These are phyloP conservation scores for Drosophila affinis DNA, from an alignment of 2,888 invertebrate genomes.

Conservation along the genomic window DNA sequence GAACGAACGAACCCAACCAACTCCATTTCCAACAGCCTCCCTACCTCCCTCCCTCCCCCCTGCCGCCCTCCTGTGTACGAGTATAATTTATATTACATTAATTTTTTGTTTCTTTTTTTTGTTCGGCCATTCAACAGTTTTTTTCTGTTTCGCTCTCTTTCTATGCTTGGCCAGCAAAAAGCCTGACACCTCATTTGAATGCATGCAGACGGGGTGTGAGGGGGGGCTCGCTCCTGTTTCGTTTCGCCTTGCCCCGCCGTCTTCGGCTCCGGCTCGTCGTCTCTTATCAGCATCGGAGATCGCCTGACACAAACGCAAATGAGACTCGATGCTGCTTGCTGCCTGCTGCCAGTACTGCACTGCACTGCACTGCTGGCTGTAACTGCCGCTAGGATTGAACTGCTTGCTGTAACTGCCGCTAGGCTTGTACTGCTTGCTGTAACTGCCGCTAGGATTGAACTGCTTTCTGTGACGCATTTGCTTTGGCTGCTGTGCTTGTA, in stretches of 20 bases:
- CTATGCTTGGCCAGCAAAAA: conserved; percentile 17
- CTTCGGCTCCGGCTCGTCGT: background rate
- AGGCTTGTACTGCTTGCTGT: background rate
- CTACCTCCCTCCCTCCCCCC: no score
- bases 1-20: conserved; percentile 1
- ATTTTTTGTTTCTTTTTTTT: conserved; percentile 7
- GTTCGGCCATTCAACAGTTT: conserved; percentile 1
- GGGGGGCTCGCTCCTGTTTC: conserved; percentile 9
- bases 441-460: background rate
- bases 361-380: no score
- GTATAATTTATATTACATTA: conserved; percentile 52
- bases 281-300: conserved; percentile 39
- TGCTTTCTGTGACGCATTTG: no score
- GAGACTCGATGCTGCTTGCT: background rate
- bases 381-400: background rate
- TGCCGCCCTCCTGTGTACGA: conserved; percentile 6
- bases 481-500: no score
- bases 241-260: background rate
- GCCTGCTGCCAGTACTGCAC: no score
- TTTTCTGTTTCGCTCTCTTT: background rate
- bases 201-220: background rate
- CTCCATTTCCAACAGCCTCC: conserved; percentile 3
- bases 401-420: background rate
- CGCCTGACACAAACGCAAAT: conserved; percentile 1
- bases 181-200: conserved; percentile 74